Evolutionary conservation across 2,888 invertebrate species (phyloP).

Genomic region (Pteria penguin): DNA sequence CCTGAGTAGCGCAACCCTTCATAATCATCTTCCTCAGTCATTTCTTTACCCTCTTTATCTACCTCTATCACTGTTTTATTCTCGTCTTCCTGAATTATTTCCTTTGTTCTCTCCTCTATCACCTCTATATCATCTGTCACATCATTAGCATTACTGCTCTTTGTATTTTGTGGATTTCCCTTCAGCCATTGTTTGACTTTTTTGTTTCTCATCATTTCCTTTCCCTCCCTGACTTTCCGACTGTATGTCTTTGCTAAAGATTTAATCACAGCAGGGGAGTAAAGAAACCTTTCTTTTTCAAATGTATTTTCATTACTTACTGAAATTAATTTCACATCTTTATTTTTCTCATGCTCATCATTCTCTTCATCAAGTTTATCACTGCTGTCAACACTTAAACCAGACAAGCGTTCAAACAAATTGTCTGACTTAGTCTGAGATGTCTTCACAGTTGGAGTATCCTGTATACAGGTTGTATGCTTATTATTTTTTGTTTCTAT

Average conservation of each 20-base stretch:
- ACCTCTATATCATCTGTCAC: background rate
- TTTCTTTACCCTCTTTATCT: background rate
- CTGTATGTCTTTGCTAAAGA: conserved; percentile 23
- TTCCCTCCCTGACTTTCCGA: background rate
- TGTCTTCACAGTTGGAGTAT: background rate
- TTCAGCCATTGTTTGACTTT: background rate
- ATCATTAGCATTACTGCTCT: background rate
- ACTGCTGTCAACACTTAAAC: background rate
- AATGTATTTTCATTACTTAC: too few species aligned
- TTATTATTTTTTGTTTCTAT: background rate
- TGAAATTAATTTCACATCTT: too few species aligned
- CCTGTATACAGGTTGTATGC: background rate
- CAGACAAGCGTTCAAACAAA: background rate
- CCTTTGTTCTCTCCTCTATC: background rate
- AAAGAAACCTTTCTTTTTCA: too few species aligned
- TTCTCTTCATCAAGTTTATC: background rate
- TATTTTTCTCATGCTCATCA: too few species aligned
- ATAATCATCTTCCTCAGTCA: background rate
- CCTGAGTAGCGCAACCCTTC: background rate
- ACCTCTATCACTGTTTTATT: background rate
- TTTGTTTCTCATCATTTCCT: background rate
- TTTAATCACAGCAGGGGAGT: background rate
- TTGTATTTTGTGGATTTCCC: background rate
- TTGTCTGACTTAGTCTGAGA: background rate
- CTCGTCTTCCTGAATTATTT: background rate